Evolutionary conservation across 2,888 invertebrate species (phyloP), one percentile per base, ranked within the genome.

Genomic region (Parnassius orleans): DNA sequence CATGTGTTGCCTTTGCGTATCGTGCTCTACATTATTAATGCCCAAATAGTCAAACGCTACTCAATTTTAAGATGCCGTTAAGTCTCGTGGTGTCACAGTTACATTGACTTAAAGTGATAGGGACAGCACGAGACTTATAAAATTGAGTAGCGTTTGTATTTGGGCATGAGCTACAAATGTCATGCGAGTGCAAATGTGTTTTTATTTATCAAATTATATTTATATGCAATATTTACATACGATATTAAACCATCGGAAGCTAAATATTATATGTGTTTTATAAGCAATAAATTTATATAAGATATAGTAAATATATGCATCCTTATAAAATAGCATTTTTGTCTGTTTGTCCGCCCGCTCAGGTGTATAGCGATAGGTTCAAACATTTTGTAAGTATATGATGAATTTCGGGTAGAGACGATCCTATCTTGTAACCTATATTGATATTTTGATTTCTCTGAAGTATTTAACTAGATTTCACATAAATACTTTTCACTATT

Each of bases 331-430:
- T 74, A 74, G 74, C 72, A 65, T 81, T 84, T 64, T 85, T 86
- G 81, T 87, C 79, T 86, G 80, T 85, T 80, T 83, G 76, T 81
- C 80, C 77, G 84, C 86, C 77, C 82, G 77, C 87, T 79, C 86
- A 87, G 88, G 85, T 81, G 84, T 83, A 76, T 87, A 87, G 84
- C 86, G 71, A 83, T 86, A 84, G 85, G 82, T 75, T 79, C 77
- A 68, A 74, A 74, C 70, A 77, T 76, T 72, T 81, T 79, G 88
- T 88, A 86, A 88, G 88, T 88, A 87, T 80, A 76, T 69, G 72
- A 74, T 65, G 73, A 70, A 73, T 72, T 75, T 69, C 74, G 75
- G 74, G 68, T 77, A 77, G 77, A 70, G 67, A 68, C 65, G 69
- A 65, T 69, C 68, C 67, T 71, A 68, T 68, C 68, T 68, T 71